These are phyloP conservation scores for Pterocles burchelli DNA, from an alignment of 2,113 vertebrate species.

Conservation along the genomic window DNA sequence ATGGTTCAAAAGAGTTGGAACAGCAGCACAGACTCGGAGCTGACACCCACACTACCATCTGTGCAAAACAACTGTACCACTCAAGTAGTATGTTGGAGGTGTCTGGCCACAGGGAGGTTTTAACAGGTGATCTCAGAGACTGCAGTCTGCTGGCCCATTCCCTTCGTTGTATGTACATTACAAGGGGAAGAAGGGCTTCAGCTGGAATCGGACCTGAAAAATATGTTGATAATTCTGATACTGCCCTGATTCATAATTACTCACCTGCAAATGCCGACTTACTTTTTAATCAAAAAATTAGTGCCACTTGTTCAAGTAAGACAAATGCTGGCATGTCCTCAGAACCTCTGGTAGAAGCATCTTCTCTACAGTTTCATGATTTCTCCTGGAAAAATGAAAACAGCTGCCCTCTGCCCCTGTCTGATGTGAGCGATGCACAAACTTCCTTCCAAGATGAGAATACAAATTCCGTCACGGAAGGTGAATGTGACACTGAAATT, in stretches of 20 bases:
- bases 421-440: conserved; percentile 46
- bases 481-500: conserved; percentile 85
- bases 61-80: conserved; percentile 40
- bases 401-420: background rate
- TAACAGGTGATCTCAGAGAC: background rate
- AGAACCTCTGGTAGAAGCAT: background rate
- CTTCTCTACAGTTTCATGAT: background rate
- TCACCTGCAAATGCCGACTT: background rate
- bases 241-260: background rate
- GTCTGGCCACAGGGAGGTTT: conserved; percentile 6
- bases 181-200: background rate
- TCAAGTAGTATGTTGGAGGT: conserved; percentile 66
- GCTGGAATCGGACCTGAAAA: background rate
- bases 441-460: conserved; percentile 69
- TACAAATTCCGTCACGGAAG: conserved; percentile 72
- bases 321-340: background rate
- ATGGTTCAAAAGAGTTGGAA: background rate
- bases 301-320: background rate
- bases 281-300: background rate
- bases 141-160: background rate
- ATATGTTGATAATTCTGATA: background rate
- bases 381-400: conserved; percentile 42
- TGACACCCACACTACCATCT: conserved; percentile 36
- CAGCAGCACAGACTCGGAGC: background rate
- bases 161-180: background rate